Evolutionary conservation across 64 coral and sea anemone species (phyloP).

Genomic region (Platygyra sinensis): DNA sequence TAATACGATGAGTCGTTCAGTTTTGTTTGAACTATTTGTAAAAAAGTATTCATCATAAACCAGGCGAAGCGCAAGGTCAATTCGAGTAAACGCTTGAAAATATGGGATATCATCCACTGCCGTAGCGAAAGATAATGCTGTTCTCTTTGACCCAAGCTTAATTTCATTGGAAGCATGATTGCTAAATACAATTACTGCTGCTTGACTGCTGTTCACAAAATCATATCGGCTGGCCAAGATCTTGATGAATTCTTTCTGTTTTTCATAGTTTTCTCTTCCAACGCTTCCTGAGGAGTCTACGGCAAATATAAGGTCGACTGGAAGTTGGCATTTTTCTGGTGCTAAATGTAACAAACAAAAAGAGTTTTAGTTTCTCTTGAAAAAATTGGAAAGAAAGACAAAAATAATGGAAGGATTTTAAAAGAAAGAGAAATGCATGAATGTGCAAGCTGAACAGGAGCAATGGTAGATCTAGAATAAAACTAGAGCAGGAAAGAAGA

Average conservation of each 20-base stretch:
- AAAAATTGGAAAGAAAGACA: too few species aligned
- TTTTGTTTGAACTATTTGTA: neutral
- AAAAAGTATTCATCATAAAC: slow-evolving; percentile 7
- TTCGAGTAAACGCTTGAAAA: neutral
- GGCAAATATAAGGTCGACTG: slow-evolving; percentile 4
- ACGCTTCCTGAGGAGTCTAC: slow-evolving; percentile 24
- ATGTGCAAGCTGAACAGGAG: too few species aligned
- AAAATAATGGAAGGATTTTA: too few species aligned
- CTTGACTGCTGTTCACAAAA: neutral
- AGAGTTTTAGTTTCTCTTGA: neutral
- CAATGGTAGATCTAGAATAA: too few species aligned
- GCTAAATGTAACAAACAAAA: neutral
- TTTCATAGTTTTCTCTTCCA: neutral
- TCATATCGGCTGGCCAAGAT: slow-evolving; percentile 27
- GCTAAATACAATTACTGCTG: slow-evolving; percentile 2
- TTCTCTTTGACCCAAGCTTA: neutral
- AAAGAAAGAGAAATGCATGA: too few species aligned
- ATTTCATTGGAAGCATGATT: neutral
- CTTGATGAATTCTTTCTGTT: slow-evolving; percentile 16
- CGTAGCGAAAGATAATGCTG: slow-evolving; percentile 6
- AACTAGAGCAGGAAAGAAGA: too few species aligned
- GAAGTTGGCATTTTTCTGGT: slow-evolving; percentile 5
- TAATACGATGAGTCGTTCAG: neutral
- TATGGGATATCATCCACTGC: slow-evolving; percentile 1
- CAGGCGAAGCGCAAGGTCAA: neutral